These are phyloP conservation scores for Caenorhabditis zanzibari DNA, from an alignment of 2,888 invertebrate genomes.

Conservation along the genomic window DNA sequence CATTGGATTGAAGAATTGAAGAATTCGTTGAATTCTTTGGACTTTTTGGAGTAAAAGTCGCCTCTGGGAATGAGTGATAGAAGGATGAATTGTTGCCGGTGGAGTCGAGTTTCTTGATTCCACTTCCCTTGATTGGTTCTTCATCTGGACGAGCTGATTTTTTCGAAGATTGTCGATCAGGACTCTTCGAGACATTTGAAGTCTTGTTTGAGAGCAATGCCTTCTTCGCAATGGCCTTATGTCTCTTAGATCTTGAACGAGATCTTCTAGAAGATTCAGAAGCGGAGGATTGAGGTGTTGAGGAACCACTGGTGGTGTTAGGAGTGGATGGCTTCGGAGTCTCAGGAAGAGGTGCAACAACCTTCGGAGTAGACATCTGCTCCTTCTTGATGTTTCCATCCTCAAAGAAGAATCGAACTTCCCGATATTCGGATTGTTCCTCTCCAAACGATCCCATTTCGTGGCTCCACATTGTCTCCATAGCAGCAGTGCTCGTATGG, in stretches of 20 bases:
- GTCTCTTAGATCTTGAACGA: conserved; percentile 33
- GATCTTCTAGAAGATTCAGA: conserved; percentile 19
- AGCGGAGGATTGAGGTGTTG: neutral
- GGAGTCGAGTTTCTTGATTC: conserved; percentile 2
- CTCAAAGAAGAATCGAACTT: conserved; percentile 42
- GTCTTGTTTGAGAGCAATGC: neutral
- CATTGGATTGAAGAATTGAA: conserved; percentile 14
- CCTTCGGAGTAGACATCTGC: neutral
- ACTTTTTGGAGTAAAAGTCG: conserved; percentile 59
- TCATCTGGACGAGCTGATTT: conserved; percentile 16
- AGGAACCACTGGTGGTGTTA: neutral
- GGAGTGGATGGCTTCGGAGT: conserved; percentile 5
- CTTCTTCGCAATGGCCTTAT: conserved; percentile 11
- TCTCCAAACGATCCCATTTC: conserved; percentile 60
- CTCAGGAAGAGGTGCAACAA: neutral
- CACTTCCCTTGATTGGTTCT: conserved; percentile 11
- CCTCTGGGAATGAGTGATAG: conserved; percentile 39
- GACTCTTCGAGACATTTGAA: conserved; percentile 2
- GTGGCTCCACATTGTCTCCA: conserved; percentile 53
- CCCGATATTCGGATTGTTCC: conserved; percentile 56
- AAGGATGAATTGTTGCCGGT: conserved; percentile 8
- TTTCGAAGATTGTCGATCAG: conserved; percentile 10
- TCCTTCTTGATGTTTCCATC: neutral
- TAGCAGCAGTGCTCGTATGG: conserved; percentile 42
- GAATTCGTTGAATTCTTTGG: conserved; percentile 5